phyloP scores from a whole-genome alignment of 2,888 invertebrate genomes.

The Drosophila incognita region DNA sequence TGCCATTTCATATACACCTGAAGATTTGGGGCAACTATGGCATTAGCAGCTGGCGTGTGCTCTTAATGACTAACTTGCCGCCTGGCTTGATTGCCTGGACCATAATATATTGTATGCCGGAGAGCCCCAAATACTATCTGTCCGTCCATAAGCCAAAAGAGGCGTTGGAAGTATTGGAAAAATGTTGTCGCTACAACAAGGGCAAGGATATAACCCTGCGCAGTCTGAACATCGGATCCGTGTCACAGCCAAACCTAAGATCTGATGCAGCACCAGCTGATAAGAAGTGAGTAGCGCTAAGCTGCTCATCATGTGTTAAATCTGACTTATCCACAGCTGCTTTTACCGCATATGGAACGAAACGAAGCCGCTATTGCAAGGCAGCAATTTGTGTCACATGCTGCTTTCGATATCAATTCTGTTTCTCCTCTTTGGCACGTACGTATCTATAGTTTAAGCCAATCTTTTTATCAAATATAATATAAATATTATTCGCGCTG shows the following conservation, averaged over 20 bases:
- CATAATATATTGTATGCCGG: constrained; percentile 29
- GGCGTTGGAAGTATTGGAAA: constrained; percentile 33
- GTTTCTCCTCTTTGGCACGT: constrained; percentile 27
- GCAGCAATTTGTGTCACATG: constrained; percentile 9
- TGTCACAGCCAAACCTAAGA: constrained; percentile 17
- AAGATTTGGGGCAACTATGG: constrained; percentile 2
- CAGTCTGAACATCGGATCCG: constrained; percentile 16
- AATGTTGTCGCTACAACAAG: constrained; percentile 36
- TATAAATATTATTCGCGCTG: background rate
- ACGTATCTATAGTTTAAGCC: constrained; percentile 1
- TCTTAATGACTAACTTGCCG: constrained; percentile 21
- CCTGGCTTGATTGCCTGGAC: constrained; percentile 36
- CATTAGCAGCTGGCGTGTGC: constrained; percentile 37
- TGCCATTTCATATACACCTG: constrained; percentile 7
- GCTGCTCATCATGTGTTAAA: background rate
- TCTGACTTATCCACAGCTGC: constrained; percentile 5
- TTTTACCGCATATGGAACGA: constrained; percentile 26
- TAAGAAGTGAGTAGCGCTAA: constrained; percentile 15
- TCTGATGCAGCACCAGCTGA: rapidly evolving
- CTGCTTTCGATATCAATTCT: background rate
- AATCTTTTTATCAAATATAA: background rate
- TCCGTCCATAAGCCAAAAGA: constrained; percentile 16
- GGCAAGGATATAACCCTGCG: constrained; percentile 32
- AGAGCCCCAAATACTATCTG: constrained; percentile 49
- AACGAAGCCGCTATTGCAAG: constrained; percentile 30